A percentile compares a stretch with the other conserved stretches of the same genome.
phyloP scores from a whole-genome alignment of 2,888 invertebrate genomes.

The Melipona beecheii region DNA sequence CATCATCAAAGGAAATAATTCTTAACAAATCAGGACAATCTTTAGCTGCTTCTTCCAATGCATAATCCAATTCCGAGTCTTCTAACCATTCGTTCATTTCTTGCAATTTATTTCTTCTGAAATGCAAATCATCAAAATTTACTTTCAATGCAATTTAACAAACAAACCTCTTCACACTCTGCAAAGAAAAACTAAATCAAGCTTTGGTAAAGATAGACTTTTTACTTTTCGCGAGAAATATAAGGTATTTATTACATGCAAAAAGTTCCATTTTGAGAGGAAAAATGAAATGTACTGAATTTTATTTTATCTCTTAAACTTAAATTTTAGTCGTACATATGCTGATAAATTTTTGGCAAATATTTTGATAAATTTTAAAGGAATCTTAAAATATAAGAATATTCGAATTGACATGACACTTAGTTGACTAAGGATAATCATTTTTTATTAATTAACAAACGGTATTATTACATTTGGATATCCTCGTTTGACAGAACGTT shows the following conservation, averaged over 20 bases:
- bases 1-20: constrained; percentile 64
- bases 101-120: constrained; percentile 74
- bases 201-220: background rate
- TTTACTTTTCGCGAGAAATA: background rate
- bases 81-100: constrained; percentile 73
- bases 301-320: background rate
- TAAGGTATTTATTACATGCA: background rate
- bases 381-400: background rate
- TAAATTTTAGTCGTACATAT: background rate
- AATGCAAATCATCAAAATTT: constrained; percentile 25
- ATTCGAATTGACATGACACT: background rate
- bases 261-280: background rate
- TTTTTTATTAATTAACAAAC: background rate
- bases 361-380: background rate
- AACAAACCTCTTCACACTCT: background rate
- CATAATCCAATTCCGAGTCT: constrained; percentile 74
- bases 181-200: background rate
- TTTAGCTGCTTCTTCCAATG: constrained; percentile 71
- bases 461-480: constrained; percentile 73
- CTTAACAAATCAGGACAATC: constrained; percentile 77
- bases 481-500: constrained; percentile 78
- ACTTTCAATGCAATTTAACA: background rate
- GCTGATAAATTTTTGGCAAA: background rate
- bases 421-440: no score
- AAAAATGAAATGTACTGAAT: background rate